Percentiles rank a stretch among this genome's conserved stretches.
Conservation (phyloP, 2,113 vertebrate genomes). For the Otis tarda region DNA sequence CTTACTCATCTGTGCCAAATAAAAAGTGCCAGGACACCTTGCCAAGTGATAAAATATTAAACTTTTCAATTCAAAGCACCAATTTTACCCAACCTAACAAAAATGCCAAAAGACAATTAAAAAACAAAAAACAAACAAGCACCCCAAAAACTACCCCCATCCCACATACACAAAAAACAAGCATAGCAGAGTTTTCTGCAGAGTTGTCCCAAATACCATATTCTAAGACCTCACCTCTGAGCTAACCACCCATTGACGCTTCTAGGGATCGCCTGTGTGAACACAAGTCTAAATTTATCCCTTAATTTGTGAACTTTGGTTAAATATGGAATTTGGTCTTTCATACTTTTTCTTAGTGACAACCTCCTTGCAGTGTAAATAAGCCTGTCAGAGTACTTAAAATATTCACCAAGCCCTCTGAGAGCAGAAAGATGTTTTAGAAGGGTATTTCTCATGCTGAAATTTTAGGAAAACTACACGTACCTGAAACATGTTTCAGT, state of each 20-base stretch:
- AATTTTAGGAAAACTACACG: neutral
- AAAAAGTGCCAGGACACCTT: no score
- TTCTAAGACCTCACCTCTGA: neutral
- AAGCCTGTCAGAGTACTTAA: neutral
- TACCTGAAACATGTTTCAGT: neutral
- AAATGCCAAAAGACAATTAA: neutral
- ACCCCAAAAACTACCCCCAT: neutral
- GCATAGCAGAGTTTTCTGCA: neutral
- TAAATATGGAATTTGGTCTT: conserved; percentile 10
- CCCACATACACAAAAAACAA: neutral
- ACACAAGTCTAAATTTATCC: conserved; percentile 20
- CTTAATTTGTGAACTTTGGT: neutral
- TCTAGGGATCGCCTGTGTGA: neutral
- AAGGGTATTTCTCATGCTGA: neutral
- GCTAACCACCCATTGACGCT: neutral
- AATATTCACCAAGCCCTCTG: neutral
- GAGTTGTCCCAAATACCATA: neutral
- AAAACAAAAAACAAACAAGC: neutral
- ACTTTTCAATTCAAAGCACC: neutral
- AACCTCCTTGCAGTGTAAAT: neutral
- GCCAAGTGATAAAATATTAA: no score
- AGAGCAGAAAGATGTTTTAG: neutral
- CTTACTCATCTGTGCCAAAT: neutral
- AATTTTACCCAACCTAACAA: neutral
- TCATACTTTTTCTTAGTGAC: neutral